Evolutionary conservation across 2,797 vertebrate species (phyloP), one percentile per base, ranked within the genome.

Genomic region (Okamejei kenojei): DNA sequence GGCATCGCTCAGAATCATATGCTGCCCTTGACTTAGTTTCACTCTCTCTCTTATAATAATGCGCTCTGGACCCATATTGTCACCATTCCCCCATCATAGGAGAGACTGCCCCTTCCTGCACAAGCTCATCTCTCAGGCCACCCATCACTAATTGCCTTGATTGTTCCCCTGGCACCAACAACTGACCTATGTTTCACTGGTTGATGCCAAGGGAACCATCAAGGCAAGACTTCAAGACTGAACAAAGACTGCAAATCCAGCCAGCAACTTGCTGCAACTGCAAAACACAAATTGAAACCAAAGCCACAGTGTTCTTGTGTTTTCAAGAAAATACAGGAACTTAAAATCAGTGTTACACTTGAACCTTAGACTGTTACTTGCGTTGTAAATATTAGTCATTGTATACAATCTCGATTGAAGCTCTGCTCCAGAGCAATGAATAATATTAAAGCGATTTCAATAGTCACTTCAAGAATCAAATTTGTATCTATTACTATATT

Each of bases 401-500:
- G 65, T 35, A n/a, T 68, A 21, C 63, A 68, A 88, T 17, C 84
- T 21, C 0, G 6, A 9, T 65, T 21, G n/a, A 88, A 35, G n/a
- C 68, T 35, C 32, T 68, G 61, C 32, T 68, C 17, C 21, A n/a
- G 32, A 35, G 65, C 61, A 21, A 84, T 19, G 32, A 21, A 68
- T 86, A n/a, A 61, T 17, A 61, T 63, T 61, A 61, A 86, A 61
- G 29, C 0, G 9, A 88, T 35, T 21, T 32, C 35, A 68, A 88
- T 11, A 88, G 84, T 68, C n/a, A 88, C n/a, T 88, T 68, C 61
- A 88, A n/a, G 15, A 86, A 61, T 26, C 82, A 86, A 58, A 65
- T 17, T 65, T 19, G 17, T 7, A 29, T 29, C 54, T 32, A 32
- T n/a, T 68, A n/a, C 10, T 35, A 21, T 68, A 21, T 32, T 88